phyloP scores from a whole-genome alignment of 30 jellyfish, hydroid and myxozoan species.

The Pelagia noctiluca region DNA sequence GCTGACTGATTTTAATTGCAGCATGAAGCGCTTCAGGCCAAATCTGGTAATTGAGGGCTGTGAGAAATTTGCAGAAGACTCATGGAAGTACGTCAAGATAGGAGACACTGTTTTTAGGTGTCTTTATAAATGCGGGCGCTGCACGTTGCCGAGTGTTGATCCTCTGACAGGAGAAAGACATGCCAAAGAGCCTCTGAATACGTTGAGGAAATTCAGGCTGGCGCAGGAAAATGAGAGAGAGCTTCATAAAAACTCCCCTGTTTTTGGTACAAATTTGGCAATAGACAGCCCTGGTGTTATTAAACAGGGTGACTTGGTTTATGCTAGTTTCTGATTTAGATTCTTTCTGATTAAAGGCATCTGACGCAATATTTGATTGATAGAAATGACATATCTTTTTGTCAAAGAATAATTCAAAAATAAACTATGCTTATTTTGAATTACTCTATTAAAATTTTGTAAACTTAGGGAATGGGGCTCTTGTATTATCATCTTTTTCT shows the following conservation, averaged over 20 bases:
- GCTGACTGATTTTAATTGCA: conserved; percentile 18
- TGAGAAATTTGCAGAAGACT: conserved; percentile 65
- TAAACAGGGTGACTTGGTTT: conserved; percentile 63
- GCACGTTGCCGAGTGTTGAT: conserved; percentile 59
- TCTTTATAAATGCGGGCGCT: conserved; percentile 61
- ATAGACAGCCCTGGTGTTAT: conserved; percentile 34
- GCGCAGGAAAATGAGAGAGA: conserved; percentile 58
- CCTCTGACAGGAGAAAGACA: conserved; percentile 63
- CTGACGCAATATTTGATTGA: too few species aligned
- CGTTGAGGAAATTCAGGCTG: conserved; percentile 51
- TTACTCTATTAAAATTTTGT: too few species aligned
- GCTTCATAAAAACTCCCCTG: conserved; percentile 49
- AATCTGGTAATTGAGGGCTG: conserved; percentile 53
- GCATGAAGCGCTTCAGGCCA: conserved; percentile 69
- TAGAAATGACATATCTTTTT: too few species aligned
- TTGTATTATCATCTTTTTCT: too few species aligned
- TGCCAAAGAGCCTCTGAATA: conserved; percentile 58
- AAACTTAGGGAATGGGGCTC: too few species aligned
- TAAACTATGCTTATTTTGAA: too few species aligned
- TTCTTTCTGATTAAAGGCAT: not conserved
- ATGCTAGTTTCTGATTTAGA: conserved; percentile 9
- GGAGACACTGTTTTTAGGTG: conserved; percentile 58
- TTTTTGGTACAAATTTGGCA: conserved; percentile 60
- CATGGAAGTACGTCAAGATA: conserved; percentile 40
- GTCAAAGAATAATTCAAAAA: too few species aligned